Percentiles rank a stretch among this genome's conserved stretches.
Evolutionary conservation across 2,113 vertebrate species (phyloP).

Genomic region (Turdus rufiventris): DNA sequence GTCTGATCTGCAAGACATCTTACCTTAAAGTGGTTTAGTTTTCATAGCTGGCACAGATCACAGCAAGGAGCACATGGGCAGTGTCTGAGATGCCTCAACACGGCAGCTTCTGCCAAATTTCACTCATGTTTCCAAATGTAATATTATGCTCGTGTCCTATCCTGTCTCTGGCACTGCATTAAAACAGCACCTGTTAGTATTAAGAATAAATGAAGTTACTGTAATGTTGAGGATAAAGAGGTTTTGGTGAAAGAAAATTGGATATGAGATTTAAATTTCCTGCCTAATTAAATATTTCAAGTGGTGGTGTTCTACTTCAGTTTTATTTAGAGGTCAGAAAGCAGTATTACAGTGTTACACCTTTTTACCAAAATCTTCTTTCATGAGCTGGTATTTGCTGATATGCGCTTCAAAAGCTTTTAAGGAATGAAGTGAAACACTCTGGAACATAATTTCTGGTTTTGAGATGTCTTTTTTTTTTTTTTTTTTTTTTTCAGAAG

Average conservation of each 20-base stretch:
- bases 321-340: conserved; percentile 10
- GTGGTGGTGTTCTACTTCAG: background rate
- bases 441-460: background rate
- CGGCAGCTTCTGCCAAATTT: conserved; percentile 42
- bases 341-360: background rate
- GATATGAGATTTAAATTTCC: background rate
- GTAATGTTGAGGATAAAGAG: conserved; percentile 33
- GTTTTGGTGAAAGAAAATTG: conserved; percentile 53
- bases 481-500: background rate
- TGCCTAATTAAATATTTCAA: conserved; percentile 27
- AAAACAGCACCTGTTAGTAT: conserved; percentile 52
- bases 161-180: conserved; percentile 27
- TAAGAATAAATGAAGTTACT: conserved; percentile 53
- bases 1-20: conserved; percentile 7
- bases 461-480: too few species aligned
- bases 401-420: background rate
- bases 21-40: conserved; percentile 16
- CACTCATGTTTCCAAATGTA: conserved; percentile 62
- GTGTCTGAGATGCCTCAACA: conserved; percentile 22
- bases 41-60: conserved; percentile 14
- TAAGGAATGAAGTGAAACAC: background rate
- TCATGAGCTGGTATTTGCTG: background rate
- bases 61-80: conserved; percentile 26
- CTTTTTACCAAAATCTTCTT: background rate
- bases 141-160: conserved; percentile 56